These are phyloP conservation scores for Hemitrygon akajei DNA, from an alignment of 2,797 vertebrate species.

Conservation along the genomic window DNA sequence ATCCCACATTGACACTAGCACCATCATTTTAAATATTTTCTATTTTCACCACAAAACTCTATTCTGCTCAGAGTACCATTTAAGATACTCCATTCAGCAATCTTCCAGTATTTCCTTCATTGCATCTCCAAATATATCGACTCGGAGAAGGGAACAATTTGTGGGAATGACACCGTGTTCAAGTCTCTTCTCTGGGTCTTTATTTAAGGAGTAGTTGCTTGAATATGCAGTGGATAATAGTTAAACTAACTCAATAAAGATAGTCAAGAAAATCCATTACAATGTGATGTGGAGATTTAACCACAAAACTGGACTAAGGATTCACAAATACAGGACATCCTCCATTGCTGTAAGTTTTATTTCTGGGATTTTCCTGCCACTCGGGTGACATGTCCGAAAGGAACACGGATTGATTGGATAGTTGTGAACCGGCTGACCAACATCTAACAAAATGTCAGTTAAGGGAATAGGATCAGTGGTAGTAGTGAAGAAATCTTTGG, in stretches of 20 bases:
- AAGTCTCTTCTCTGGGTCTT: neutral
- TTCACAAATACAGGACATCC: slow-evolving; percentile 80
- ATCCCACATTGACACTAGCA: no score
- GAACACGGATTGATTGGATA: slow-evolving; percentile 80
- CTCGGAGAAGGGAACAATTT: no score
- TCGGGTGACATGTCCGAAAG: slow-evolving; percentile 71
- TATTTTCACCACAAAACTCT: no score
- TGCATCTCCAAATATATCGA: neutral
- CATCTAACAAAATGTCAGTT: slow-evolving; percentile 67
- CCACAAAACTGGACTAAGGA: slow-evolving; percentile 54
- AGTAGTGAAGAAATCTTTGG: slow-evolving; percentile 61
- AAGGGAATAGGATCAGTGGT: slow-evolving; percentile 77
- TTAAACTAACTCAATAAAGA: neutral
- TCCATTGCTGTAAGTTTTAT: slow-evolving; percentile 66
- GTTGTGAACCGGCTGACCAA: slow-evolving; percentile 83
- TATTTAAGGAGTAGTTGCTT: neutral
- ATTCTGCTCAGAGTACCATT: no score
- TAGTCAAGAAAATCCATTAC: neutral
- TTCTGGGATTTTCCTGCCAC: slow-evolving; percentile 79
- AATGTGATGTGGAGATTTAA: neutral
- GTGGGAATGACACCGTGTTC: no score
- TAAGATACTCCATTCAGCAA: no score
- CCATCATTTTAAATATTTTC: no score
- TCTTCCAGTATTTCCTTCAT: neutral
- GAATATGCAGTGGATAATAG: no score